These are phyloP conservation scores for Octodon degus DNA, from an alignment of 2,113 vertebrate species.

Conservation along the genomic window DNA sequence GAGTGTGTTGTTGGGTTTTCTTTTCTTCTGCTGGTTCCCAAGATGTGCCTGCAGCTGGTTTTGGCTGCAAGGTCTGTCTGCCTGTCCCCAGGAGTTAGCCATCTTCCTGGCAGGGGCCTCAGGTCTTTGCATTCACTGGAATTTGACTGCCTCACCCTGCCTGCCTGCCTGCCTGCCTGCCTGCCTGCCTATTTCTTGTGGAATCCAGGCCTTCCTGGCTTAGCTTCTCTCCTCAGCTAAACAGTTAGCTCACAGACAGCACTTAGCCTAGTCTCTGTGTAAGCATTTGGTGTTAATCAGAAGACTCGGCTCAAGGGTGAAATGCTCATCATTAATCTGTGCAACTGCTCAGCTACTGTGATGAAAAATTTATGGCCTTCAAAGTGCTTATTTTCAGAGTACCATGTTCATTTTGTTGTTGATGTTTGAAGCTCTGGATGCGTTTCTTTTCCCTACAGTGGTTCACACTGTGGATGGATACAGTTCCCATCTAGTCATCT, in stretches of 20 bases:
- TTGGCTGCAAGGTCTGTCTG: not conserved
- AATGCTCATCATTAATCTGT: not conserved
- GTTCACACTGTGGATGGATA: slow-evolving; percentile 2
- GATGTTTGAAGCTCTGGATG: slow-evolving; percentile 33
- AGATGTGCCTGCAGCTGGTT: not conserved
- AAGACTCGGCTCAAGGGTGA: not conserved
- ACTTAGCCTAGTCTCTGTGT: not conserved
- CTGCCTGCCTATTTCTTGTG: not conserved
- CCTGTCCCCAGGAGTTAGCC: not conserved
- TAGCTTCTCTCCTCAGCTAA: not conserved
- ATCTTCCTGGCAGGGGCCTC: too few relatives aligned
- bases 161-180: too few relatives aligned
- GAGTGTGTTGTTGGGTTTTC: slow-evolving; percentile 13
- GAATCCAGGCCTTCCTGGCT: not conserved
- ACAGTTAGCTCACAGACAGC: not conserved
- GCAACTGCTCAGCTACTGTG: not conserved
- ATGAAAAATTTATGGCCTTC: not conserved
- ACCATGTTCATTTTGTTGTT: not conserved
- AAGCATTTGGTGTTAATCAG: not conserved
- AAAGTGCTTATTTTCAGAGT: not conserved
- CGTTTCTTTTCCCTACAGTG: slow-evolving; percentile 22
- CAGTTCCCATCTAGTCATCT: not conserved
- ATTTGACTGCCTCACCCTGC: not conserved
- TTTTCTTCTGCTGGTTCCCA: slow-evolving; percentile 28
- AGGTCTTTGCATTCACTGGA: not conserved